Evolutionary conservation across 2,113 vertebrate species (phyloP), one percentile per base, ranked within the genome.

Genomic region (Turdus rufiventris): DNA sequence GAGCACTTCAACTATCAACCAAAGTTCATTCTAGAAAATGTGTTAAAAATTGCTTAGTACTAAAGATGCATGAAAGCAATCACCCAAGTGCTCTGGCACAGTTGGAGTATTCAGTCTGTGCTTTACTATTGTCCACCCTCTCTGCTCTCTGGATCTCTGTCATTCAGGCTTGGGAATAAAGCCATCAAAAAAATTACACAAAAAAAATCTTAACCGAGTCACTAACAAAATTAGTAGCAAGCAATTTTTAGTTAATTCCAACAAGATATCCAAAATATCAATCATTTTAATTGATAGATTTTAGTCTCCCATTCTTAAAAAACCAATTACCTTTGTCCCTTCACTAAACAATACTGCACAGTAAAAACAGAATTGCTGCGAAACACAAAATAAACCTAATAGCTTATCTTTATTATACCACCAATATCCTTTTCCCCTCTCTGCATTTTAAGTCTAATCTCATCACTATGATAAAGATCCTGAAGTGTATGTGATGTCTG

Each of bases 371-470:
- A 54, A 71, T 43, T 71, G 40, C 48, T 67, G 25, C 63, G 33
- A 63, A 85, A 89, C 36, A 54, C 23, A 66, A 93, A 86, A 80
- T 51, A 81, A 71, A 91, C 45, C 61, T 66, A 77, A 66, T 10
- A n/a, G 10, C 4, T 80, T 62, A 24, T 71, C 29, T 77, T 66
- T 85, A 62, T 85, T 50, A 19, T 10, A 56, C 14, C 56, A 63
- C 7, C 43, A 45, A 36, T 15, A 66, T 8, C 2, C 2, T 14
- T 38, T 38, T 12, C 4, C 3, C 3, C 2, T 2, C 9, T 3
- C 16, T 57, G 45, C 16, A 38, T 62, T 87, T 80, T 77, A 92
- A 51, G 9, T 60, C 16, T 34, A 31, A 6, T 74, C 17, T 84
- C 18, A 68, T 63, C 24, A 36, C 17, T n/a, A 13, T 72, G 66